phyloP scores from a whole-genome alignment of 53 echinoderm and acorn worm genomes.

The Patiria pectinifera region DNA sequence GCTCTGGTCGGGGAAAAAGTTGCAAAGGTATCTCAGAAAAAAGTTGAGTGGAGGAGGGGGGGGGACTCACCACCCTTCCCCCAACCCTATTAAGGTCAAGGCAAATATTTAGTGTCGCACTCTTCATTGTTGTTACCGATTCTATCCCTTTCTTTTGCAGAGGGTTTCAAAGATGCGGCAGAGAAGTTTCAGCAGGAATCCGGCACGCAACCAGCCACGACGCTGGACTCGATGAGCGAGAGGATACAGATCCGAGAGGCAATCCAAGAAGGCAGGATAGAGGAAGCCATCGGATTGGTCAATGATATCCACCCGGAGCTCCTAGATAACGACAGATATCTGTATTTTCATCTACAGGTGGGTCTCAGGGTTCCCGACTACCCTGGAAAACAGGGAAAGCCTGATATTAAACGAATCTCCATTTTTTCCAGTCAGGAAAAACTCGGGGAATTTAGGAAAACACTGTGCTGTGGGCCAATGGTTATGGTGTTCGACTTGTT shows the following conservation, averaged over 20 bases:
- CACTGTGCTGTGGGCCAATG: too few species aligned
- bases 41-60: too few species aligned
- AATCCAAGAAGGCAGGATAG: constrained; percentile 90
- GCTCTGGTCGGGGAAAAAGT: too few species aligned
- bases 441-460: too few species aligned
- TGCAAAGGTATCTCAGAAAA: too few species aligned
- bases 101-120: too few species aligned
- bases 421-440: too few species aligned
- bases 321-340: constrained; percentile 92
- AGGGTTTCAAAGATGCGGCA: constrained; percentile 98
- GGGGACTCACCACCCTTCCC: too few species aligned
- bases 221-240: constrained; percentile 87
- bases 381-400: neutral
- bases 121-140: too few species aligned
- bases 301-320: constrained; percentile 97
- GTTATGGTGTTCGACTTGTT: too few species aligned
- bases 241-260: constrained; percentile 93
- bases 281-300: constrained; percentile 91
- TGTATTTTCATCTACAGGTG: constrained; percentile 97
- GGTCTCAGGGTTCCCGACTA: neutral
- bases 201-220: constrained; percentile 84
- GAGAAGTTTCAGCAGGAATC: constrained; percentile 93
- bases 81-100: too few species aligned
- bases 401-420: too few species aligned
- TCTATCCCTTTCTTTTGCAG: constrained; percentile 34